These are phyloP conservation scores for Ochropleura plecta DNA, from an alignment of 2,888 invertebrate genomes.

Conservation along the genomic window DNA sequence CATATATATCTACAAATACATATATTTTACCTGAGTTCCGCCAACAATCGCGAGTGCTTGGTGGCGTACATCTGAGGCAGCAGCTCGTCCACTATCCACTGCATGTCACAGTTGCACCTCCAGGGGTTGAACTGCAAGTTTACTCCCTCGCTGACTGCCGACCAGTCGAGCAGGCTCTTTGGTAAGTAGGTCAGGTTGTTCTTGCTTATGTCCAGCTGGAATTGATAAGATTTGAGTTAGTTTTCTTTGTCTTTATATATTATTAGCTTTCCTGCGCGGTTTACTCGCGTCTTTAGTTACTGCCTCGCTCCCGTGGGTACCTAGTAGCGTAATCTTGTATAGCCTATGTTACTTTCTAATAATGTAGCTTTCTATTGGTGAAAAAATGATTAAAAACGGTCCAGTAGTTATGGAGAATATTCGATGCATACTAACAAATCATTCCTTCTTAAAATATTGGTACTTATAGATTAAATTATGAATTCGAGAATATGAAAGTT, in stretches of 20 bases:
- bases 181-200: conserved; percentile 87
- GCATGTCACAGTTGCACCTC: conserved; percentile 91
- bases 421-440: too few relatives aligned
- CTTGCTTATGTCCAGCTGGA: conserved; percentile 90
- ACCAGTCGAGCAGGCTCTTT: conserved; percentile 81
- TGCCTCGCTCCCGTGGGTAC: too few relatives aligned
- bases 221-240: not conserved
- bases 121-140: conserved; percentile 92
- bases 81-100: conserved; percentile 90
- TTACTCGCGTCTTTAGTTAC: too few relatives aligned
- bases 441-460: too few relatives aligned
- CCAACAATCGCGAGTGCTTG: conserved; percentile 83
- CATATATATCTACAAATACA: too few relatives aligned
- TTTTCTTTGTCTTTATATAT: not conserved
- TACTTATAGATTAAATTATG: not conserved
- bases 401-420: too few relatives aligned
- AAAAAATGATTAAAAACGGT: too few relatives aligned
- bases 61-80: conserved; percentile 86
- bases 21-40: conserved; percentile 86
- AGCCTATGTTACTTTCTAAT: too few relatives aligned
- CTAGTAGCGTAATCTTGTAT: too few relatives aligned
- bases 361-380: too few relatives aligned
- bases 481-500: not conserved
- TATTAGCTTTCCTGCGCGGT: not conserved
- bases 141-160: conserved; percentile 79